Evolutionary conservation across 1,140 invertebrate genomes (phyloP).

Genomic region (Papilio polytes): DNA sequence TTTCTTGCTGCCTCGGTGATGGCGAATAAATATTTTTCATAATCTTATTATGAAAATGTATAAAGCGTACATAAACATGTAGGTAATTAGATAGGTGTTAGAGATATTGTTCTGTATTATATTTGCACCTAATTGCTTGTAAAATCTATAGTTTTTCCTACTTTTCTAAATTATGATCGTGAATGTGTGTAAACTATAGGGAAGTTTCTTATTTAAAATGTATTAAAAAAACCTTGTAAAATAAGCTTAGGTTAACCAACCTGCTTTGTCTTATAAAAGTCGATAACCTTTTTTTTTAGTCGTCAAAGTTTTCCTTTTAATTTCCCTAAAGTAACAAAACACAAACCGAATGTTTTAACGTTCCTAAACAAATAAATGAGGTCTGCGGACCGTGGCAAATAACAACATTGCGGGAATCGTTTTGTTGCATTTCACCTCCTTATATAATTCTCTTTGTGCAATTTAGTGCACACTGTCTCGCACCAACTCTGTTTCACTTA

Average conservation of each 20-base stretch:
- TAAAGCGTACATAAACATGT: neutral
- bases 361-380: conserved; percentile 9
- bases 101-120: too few species aligned
- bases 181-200: too few species aligned
- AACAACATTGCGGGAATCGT: conserved; percentile 23
- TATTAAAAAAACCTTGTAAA: too few species aligned
- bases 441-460: conserved; percentile 24
- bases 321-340: neutral
- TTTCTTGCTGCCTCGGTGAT: conserved; percentile 16
- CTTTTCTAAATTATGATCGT: too few species aligned
- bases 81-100: too few species aligned
- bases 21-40: conserved; percentile 15
- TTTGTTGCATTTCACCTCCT: conserved; percentile 27
- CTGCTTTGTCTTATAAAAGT: too few species aligned
- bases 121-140: too few species aligned
- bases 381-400: neutral
- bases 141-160: too few species aligned
- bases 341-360: neutral
- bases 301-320: neutral
- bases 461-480: conserved; percentile 17
- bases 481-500: conserved; percentile 23
- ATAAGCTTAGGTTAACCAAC: too few species aligned
- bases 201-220: too few species aligned
- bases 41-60: neutral
- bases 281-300: too few species aligned